Evolutionary conservation across 2,113 vertebrate species (phyloP).

Genomic region (Phoenicopterus ruber): DNA sequence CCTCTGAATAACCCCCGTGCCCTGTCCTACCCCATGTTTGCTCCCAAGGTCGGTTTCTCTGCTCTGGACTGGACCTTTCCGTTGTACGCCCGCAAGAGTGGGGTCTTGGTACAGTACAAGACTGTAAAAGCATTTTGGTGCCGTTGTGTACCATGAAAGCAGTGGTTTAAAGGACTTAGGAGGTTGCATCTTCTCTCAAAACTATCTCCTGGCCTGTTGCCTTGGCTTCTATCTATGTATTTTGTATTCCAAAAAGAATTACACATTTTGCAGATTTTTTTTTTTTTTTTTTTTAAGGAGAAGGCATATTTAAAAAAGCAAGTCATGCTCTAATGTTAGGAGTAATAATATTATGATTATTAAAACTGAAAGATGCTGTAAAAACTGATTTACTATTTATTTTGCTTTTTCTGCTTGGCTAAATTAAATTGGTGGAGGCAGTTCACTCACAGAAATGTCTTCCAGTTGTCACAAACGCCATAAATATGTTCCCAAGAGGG

Average conservation of each 20-base stretch:
- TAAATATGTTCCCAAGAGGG: background rate
- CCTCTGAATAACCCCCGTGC: background rate
- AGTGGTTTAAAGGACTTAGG: background rate
- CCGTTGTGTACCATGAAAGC: too few species aligned
- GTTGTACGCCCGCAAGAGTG: too few species aligned
- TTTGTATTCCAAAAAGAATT: background rate
- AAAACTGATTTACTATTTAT: constrained; percentile 4
- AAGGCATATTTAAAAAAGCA: background rate
- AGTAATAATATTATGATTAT: background rate
- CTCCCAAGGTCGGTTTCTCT: background rate
- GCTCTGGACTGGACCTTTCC: background rate
- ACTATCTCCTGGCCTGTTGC: background rate
- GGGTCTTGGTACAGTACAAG: background rate
- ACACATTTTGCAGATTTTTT: background rate
- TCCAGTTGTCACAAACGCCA: background rate
- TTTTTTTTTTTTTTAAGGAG: background rate
- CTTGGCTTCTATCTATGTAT: background rate
- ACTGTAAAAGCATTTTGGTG: background rate
- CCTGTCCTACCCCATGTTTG: background rate
- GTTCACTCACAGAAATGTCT: background rate
- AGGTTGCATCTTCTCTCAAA: background rate
- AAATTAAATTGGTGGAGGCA: constrained; percentile 1
- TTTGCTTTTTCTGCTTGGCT: background rate
- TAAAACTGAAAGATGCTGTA: constrained; percentile 18
- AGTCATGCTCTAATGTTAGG: background rate